Percentiles rank a stretch among this genome's conserved stretches.
phyloP scores from a whole-genome alignment of 1,140 invertebrate species.

The Solenopsis invicta region DNA sequence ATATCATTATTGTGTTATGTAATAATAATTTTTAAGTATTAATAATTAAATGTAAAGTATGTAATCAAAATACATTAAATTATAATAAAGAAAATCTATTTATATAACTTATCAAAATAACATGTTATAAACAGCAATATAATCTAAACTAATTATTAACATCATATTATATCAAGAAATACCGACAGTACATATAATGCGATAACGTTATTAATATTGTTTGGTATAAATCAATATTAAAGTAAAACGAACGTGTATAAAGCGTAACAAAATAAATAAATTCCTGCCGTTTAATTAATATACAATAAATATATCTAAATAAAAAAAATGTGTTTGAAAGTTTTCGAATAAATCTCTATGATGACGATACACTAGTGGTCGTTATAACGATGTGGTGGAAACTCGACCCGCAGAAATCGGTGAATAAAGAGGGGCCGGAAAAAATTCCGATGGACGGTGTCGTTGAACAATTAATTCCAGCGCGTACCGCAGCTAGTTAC shows the following conservation, averaged over 20 bases:
- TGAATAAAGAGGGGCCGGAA: conserved; percentile 42
- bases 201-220: conserved; percentile 4
- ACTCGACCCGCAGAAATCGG: background rate
- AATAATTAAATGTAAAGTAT: background rate
- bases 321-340: background rate
- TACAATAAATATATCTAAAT: background rate
- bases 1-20: conserved; percentile 4
- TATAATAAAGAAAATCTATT: background rate
- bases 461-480: conserved; percentile 68
- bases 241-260: background rate
- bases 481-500: conserved; percentile 36
- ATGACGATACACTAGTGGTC: background rate
- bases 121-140: background rate
- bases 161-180: background rate
- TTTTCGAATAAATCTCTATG: background rate
- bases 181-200: background rate
- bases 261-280: background rate
- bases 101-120: background rate
- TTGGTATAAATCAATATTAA: background rate
- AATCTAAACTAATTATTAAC: conserved; percentile 17
- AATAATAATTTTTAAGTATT: background rate
- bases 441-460: conserved; percentile 52
- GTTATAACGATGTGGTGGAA: conserved; percentile 19
- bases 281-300: background rate
- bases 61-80: background rate